Base-by-base conservation (phyloP, 2,113 vertebrate species). In the Campylomormyrus numenius region DNA sequence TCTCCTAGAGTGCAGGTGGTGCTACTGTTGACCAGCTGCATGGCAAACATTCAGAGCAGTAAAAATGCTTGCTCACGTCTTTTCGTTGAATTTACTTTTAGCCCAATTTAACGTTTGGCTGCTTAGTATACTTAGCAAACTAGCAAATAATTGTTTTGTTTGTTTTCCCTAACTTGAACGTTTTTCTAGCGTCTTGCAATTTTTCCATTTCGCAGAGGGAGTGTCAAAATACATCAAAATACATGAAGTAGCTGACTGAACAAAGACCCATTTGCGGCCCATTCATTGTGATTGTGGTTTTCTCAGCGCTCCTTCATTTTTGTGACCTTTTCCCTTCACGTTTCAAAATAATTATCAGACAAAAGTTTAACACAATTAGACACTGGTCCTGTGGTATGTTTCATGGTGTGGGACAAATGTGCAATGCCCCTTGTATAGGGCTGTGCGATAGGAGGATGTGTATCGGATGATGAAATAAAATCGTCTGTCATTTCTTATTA, bases 331-430 rank as follows among this genome's bases (percentile, higher is more conserved):
- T 45, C 74, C 24, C 45, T 91, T 50, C 49, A 90, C 89, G 90
- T 92, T 45, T 85, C 85, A 66, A 88, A 92, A 91, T 91, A 92
- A 92, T 92, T 85, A 89, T 56, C 89, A 91, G 92, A 93, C 91
- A 92, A 91, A 93, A 91, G 90, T 91, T 88, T 88, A 89, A 90
- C 90, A 91, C 86, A 91, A 92, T 93, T 90, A 91, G 85, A 92
- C 90, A 91, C 84, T 89, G 94, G 92, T 94, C 92, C 53, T 91
- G 77, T 94, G 90, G 93, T 70, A 46, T 92, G 90, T 93, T 93
- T 94, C 91, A 91, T 89, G 90, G 84, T 92, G 88, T 91, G 88
- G 89, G 92, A 89, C 88, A 89, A 10, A 46, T 15, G 39, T 86
- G n/a, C 2, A 24, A 80, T 24, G 35, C 15, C 31, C 48, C 21